These are phyloP conservation scores for Zootermopsis nevadensis DNA, from an alignment of 2,888 invertebrate genomes.

Conservation along the genomic window DNA sequence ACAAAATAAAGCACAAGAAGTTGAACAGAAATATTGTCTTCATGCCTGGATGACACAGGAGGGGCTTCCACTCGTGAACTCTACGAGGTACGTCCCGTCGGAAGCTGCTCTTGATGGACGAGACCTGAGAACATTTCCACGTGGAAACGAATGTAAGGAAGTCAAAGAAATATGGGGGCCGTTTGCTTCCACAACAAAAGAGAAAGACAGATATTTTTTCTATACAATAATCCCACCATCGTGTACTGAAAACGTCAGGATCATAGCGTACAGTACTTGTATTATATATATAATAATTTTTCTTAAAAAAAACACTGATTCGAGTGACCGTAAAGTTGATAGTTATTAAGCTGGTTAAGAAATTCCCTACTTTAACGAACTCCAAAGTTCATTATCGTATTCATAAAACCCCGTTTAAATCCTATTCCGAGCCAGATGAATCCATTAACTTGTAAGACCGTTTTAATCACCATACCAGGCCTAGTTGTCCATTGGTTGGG, in stretches of 20 bases:
- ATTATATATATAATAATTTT: too few relatives aligned
- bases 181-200: not conserved
- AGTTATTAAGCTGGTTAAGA: too few relatives aligned
- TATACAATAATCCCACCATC: not conserved
- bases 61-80: not conserved
- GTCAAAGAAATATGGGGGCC: not conserved
- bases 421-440: too few relatives aligned
- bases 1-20: not conserved
- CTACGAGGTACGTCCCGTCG: not conserved
- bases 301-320: too few relatives aligned
- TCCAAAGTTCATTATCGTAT: too few relatives aligned
- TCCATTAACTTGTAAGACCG: too few relatives aligned
- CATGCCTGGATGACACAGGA: slow-evolving; percentile 4
- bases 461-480: too few relatives aligned
- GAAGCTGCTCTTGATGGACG: not conserved
- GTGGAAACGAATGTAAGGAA: not conserved
- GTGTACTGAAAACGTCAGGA: not conserved
- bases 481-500: too few relatives aligned
- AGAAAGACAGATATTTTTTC: not conserved
- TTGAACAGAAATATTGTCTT: not conserved
- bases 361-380: too few relatives aligned
- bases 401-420: too few relatives aligned
- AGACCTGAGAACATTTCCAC: not conserved
- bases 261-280: too few relatives aligned
- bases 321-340: too few relatives aligned